Evolutionary conservation across 2,797 vertebrate genomes (phyloP), one percentile per base, ranked within the genome.

Genomic region (Cyprinodon diabolis): DNA sequence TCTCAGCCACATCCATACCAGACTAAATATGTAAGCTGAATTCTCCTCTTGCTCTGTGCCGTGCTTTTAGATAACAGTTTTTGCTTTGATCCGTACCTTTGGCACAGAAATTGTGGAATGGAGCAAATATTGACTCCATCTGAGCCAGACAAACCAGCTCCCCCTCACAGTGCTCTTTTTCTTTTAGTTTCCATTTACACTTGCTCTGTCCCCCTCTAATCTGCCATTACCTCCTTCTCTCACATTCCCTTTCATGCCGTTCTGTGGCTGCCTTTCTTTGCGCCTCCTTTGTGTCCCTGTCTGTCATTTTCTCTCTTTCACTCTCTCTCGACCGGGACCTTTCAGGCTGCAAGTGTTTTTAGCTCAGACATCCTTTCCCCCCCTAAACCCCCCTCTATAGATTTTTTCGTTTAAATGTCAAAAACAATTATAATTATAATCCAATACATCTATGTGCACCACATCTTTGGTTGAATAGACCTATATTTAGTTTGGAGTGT

Each of bases 111-210:
- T 67, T 87, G 78, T 90, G 91, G 92, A 93, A 92, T 91, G 92
- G 86, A 88, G 91, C 90, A 94, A 95, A 94, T 95, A 94, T 94
- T 94, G 94, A 94, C 93, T 93, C 89, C 86, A 86, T 91, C 87
- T 89, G 87, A 91, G 81, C 80, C 89, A 88, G 80, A 90, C 81
- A 84, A 87, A 87, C 88, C 79, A 45, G 80, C 77, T 78, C 89
- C 76, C 49, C 73, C 78, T 78, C 81, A 63, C 75, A 63, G 73
- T 75, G 55, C 72, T 81, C 75, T 71, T 80, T 80, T 68, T 77
- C 65, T 83, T 87, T 81, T 70, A 66, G 72, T 84, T 80, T 82
- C 71, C 80, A 9, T 82, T 87, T 80, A 72, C 83, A 69, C 84
- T 78, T 78, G 83, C 86, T 77, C 74, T 58, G 77, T 83, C 84